A percentile compares a stretch with the other conserved stretches of the same genome.
Evolutionary conservation across 2,113 vertebrate genomes (phyloP).

Genomic region (Pao palembangensis): DNA sequence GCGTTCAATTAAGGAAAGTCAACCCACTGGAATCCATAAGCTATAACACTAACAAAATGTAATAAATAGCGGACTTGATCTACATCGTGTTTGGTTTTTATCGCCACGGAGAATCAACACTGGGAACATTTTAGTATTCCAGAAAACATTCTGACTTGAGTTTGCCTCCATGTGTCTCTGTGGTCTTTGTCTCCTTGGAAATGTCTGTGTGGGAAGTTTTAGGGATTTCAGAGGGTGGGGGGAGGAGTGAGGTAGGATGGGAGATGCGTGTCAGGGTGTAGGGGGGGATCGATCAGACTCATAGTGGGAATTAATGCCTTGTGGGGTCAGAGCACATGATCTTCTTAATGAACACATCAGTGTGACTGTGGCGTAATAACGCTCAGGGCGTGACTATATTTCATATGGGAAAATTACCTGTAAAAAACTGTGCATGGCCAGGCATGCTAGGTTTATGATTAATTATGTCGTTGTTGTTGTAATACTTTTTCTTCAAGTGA

Average conservation of each 20-base stretch:
- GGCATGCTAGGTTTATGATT: no score
- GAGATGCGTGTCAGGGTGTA: not conserved
- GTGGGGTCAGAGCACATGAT: slow-evolving; percentile 60
- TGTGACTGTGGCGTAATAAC: slow-evolving; percentile 19
- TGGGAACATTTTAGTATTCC: no score
- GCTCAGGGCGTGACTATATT: slow-evolving; percentile 10
- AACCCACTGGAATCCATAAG: no score
- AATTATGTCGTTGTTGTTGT: no score
- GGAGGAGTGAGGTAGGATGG: slow-evolving; percentile 25
- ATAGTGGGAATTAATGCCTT: slow-evolving; percentile 24
- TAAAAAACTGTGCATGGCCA: no score
- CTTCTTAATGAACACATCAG: slow-evolving; percentile 36
- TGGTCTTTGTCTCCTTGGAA: not conserved
- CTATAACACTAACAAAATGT: no score
- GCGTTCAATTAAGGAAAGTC: no score
- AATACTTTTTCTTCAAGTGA: no score
- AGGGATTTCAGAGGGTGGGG: slow-evolving; percentile 19
- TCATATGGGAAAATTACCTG: slow-evolving; percentile 21
- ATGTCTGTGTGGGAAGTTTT: slow-evolving; percentile 10
- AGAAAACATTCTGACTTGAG: not conserved
- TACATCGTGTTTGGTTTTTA: no score
- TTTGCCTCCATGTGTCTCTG: not conserved
- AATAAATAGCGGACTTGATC: no score
- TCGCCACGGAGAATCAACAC: no score
- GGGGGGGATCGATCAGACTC: slow-evolving; percentile 37